phyloP scores from a whole-genome alignment of 2,113 vertebrate species.

The Heptranchias perlo region DNA sequence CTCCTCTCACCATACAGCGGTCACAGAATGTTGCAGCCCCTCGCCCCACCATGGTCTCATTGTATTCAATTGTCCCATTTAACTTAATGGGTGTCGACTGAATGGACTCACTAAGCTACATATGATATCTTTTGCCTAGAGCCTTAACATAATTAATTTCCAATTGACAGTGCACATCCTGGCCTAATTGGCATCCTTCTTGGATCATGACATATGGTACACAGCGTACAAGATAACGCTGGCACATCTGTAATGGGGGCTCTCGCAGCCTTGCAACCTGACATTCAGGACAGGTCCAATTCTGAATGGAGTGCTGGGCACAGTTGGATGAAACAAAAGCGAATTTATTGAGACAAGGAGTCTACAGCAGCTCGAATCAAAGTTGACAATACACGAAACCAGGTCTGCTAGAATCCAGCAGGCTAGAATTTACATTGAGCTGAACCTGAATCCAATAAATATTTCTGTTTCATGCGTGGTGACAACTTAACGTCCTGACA shows the following conservation, averaged over 20 bases:
- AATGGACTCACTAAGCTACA: neutral
- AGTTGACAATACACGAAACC: neutral
- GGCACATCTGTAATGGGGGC: neutral
- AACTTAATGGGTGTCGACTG: neutral
- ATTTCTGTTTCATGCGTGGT: neutral
- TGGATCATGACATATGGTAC: neutral
- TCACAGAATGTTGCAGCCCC: neutral
- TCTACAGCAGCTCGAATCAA: neutral
- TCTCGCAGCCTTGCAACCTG: neutral
- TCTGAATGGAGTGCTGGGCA: too few species aligned
- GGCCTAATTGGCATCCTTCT: constrained; percentile 1
- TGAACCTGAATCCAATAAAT: constrained; percentile 23
- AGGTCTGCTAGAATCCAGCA: neutral
- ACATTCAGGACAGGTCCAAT: neutral
- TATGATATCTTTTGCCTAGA: constrained; percentile 3
- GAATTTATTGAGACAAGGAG: neutral
- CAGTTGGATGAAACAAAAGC: neutral
- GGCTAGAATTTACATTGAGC: neutral
- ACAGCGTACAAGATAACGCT: neutral
- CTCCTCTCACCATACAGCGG: neutral
- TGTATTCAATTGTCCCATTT: neutral
- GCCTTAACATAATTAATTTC: constrained; percentile 27
- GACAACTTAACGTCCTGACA: neutral
- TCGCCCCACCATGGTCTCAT: neutral
- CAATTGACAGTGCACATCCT: constrained; percentile 2